Evolutionary conservation across 1,140 invertebrate genomes (phyloP).

Genomic region (Listronotus bonariensis): DNA sequence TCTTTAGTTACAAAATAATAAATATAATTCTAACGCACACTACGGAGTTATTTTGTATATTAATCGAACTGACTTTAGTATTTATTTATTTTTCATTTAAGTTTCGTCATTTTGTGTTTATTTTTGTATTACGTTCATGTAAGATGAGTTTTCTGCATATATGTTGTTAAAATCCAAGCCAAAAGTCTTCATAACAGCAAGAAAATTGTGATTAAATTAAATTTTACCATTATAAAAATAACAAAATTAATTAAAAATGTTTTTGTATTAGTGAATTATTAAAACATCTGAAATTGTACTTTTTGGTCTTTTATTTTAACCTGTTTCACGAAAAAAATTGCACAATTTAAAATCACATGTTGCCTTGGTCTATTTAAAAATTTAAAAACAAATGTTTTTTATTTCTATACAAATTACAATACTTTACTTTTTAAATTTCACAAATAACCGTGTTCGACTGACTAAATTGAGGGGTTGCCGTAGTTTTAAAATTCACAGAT

Average conservation of each 20-base stretch:
- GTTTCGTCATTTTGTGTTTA: slow-evolving; percentile 24
- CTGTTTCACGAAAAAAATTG: no score
- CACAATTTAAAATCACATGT: no score
- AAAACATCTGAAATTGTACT: slow-evolving; percentile 49
- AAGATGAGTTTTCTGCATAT: slow-evolving; percentile 39
- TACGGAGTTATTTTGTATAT: slow-evolving; percentile 34
- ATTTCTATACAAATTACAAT: no score
- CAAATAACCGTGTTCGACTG: no score
- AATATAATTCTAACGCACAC: background rate
- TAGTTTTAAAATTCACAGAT: no score
- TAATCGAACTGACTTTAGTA: slow-evolving; percentile 33
- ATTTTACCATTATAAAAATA: slow-evolving; percentile 51
- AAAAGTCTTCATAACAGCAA: slow-evolving; percentile 53
- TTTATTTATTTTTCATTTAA: slow-evolving; percentile 31
- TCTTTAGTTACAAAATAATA: background rate
- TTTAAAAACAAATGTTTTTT: no score
- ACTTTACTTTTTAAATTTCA: no score
- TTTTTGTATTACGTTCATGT: slow-evolving; percentile 13
- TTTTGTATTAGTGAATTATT: slow-evolving; percentile 54
- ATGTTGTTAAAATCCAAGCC: slow-evolving; percentile 46
- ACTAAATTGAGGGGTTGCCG: no score
- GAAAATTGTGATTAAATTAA: slow-evolving; percentile 52
- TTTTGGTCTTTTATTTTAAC: slow-evolving; percentile 30
- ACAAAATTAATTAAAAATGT: slow-evolving; percentile 51
- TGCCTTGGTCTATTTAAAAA: no score